A percentile compares a stretch with the other conserved stretches of the same genome.
Conservation (phyloP, 1,140 invertebrate species). For the Pseudomyrmex pallidus region DNA sequence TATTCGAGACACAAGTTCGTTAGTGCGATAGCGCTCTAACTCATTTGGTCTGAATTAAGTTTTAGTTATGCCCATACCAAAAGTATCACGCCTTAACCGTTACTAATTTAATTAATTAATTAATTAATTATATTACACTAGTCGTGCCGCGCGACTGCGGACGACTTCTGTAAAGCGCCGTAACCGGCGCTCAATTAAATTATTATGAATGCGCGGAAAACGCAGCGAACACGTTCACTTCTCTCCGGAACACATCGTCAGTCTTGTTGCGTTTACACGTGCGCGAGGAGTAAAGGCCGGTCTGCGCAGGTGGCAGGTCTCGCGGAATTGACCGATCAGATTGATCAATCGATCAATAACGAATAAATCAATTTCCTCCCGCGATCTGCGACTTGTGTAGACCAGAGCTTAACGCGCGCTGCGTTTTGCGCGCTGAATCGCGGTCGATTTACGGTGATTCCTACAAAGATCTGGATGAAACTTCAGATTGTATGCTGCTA, state of each 20-base stretch:
- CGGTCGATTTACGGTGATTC: constrained; percentile 19
- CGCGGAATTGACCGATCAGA: too few relatives aligned
- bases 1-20: constrained; percentile 57
- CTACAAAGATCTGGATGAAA: constrained; percentile 47
- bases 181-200: constrained; percentile 63
- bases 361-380: too few relatives aligned
- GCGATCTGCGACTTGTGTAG: too few relatives aligned
- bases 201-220: constrained; percentile 54
- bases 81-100: constrained; percentile 73
- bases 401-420: background rate
- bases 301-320: too few relatives aligned
- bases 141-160: constrained; percentile 45
- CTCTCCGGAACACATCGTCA: constrained; percentile 69
- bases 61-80: constrained; percentile 73
- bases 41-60: constrained; percentile 68
- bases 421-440: constrained; percentile 22
- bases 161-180: constrained; percentile 27
- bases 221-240: constrained; percentile 48
- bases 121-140: constrained; percentile 69
- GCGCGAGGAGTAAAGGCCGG: constrained; percentile 16
- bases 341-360: too few relatives aligned
- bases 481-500: background rate
- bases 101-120: constrained; percentile 65
- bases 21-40: constrained; percentile 52
- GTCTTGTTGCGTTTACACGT: constrained; percentile 76